These are phyloP conservation scores for Alexandromys fortis DNA, from an alignment of 2,113 vertebrate species.

Conservation along the genomic window DNA sequence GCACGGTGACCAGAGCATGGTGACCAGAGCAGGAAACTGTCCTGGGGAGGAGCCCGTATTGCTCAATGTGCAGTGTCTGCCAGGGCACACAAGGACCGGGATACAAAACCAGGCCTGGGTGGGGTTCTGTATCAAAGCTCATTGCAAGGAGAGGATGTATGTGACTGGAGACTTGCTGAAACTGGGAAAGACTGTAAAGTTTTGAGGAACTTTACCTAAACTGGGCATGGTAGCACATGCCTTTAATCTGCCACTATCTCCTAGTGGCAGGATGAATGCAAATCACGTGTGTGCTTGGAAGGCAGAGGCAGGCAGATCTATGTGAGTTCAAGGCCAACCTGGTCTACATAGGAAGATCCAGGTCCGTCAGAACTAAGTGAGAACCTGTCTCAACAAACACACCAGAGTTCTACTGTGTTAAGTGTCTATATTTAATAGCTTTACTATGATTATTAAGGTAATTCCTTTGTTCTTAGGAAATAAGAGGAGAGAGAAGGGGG, in stretches of 20 bases:
- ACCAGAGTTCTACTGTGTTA: background rate
- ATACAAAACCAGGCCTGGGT: background rate
- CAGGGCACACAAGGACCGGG: background rate
- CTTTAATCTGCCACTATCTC: background rate
- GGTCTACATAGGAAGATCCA: background rate
- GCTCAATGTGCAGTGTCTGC: background rate
- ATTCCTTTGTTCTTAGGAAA: background rate
- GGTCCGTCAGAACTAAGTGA: background rate
- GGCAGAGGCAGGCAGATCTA: background rate
- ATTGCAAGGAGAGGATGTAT: background rate
- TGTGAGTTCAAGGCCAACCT: background rate
- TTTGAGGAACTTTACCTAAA: background rate
- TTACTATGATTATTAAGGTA: background rate
- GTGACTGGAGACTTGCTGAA: background rate
- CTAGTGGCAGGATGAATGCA: too few relatives aligned
- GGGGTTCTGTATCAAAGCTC: background rate
- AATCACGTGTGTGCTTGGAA: background rate
- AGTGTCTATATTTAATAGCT: background rate
- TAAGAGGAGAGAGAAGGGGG: background rate
- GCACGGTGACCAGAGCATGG: too few relatives aligned
- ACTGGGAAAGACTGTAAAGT: background rate
- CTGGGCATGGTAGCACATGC: background rate
- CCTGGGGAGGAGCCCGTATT: too few relatives aligned
- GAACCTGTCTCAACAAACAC: background rate
- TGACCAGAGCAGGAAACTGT: background rate